These are phyloP conservation scores for Orthonychiurus folsomi DNA, from an alignment of 2,888 invertebrate species.

Conservation along the genomic window DNA sequence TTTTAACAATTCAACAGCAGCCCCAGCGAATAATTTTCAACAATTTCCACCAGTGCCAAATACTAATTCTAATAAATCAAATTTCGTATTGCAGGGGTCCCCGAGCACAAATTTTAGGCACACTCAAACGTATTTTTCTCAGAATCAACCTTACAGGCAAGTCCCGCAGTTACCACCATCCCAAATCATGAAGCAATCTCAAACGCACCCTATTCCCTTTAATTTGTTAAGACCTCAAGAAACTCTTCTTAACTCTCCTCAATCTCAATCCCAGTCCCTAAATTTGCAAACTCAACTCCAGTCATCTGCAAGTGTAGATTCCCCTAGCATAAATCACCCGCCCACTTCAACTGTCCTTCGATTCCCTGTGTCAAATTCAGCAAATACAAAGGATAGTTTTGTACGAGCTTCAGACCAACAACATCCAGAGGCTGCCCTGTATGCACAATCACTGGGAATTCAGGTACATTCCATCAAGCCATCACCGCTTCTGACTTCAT, in stretches of 20 bases:
- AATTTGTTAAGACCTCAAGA: not conserved
- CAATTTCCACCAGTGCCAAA: constrained; percentile 6
- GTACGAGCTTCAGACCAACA: not conserved
- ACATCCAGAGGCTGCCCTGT: not conserved
- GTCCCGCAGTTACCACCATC: not conserved
- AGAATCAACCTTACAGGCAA: not conserved
- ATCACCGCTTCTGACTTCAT: not conserved
- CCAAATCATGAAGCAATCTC: not conserved
- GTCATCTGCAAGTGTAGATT: not conserved
- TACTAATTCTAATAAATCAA: constrained; percentile 4
- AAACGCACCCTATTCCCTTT: not conserved
- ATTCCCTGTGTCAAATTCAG: not conserved
- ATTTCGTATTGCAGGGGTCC: not conserved
- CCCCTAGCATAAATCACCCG: not conserved
- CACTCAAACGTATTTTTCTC: not conserved
- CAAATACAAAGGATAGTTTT: not conserved
- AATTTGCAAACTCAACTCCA: not conserved
- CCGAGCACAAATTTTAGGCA: not conserved
- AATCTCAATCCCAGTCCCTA: not conserved
- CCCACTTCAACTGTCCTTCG: not conserved
- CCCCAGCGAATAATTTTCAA: not conserved
- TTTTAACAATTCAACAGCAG: not conserved
- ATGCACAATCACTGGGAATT: not conserved
- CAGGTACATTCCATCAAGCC: not conserved
- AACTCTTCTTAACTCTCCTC: no score